Percentiles rank a stretch among this genome's conserved stretches.
These are phyloP conservation scores for Girardinus metallicus DNA, from an alignment of 2,797 vertebrate species.

Conservation along the genomic window DNA sequence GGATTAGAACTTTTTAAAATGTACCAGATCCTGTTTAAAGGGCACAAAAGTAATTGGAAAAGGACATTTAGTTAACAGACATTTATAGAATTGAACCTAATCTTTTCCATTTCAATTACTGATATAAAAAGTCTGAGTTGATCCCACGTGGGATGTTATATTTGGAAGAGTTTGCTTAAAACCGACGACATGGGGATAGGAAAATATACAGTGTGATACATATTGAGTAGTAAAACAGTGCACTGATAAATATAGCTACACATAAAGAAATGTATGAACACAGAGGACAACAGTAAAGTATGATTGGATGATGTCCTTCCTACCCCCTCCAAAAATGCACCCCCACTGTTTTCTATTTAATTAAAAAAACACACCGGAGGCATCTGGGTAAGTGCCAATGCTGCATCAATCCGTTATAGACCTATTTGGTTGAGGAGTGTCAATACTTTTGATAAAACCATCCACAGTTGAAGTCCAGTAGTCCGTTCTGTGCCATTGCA, in stretches of 20 bases:
- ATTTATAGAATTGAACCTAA: not conserved
- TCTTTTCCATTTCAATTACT: not conserved
- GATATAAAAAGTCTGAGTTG: not conserved
- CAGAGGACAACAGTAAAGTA: not conserved
- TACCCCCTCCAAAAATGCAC: not conserved
- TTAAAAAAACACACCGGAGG: not conserved
- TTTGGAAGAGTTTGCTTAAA: not conserved
- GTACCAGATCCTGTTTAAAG: not conserved
- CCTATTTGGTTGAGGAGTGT: not conserved
- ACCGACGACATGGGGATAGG: not conserved
- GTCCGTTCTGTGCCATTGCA: not conserved
- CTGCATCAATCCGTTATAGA: not conserved
- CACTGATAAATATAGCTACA: not conserved
- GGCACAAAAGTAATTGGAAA: not conserved
- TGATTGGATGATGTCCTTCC: not conserved
- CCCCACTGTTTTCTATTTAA: not conserved
- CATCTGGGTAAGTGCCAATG: not conserved
- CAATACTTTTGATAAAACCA: not conserved
- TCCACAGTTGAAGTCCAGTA: not conserved
- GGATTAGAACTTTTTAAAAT: not conserved
- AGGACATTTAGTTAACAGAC: not conserved
- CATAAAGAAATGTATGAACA: not conserved
- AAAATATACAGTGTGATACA: not conserved
- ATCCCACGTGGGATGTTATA: not conserved
- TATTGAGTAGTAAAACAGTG: not conserved